Percentiles rank a stretch among this genome's conserved stretches.
These are phyloP conservation scores for Labia minor DNA, from an alignment of 2,888 invertebrate species.

Conservation along the genomic window DNA sequence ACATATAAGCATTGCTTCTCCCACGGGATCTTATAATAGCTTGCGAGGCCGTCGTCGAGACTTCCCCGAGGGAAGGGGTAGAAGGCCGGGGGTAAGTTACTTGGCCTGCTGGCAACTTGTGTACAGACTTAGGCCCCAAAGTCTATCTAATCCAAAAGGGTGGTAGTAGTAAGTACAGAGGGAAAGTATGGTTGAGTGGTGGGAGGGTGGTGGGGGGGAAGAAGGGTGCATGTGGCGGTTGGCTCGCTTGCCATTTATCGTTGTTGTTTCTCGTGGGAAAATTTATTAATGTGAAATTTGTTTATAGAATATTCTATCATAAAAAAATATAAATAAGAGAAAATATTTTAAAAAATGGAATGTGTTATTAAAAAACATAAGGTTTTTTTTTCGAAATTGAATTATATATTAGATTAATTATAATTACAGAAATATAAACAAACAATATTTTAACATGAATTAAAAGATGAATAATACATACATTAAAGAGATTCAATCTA, in stretches of 20 bases:
- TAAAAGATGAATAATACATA: no score
- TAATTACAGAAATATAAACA: no score
- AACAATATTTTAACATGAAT: no score
- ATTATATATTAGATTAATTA: no score
- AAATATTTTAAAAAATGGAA: no score
- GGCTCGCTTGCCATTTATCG: slow-evolving; percentile 4
- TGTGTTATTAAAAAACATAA: no score
- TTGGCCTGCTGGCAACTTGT: slow-evolving; percentile 13
- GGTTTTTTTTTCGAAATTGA: no score
- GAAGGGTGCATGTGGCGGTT: neutral
- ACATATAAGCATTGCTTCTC: slow-evolving; percentile 4
- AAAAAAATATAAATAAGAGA: no score
- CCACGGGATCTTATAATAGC: slow-evolving; percentile 13
- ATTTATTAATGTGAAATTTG: slow-evolving; percentile 13
- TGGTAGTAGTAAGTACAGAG: neutral
- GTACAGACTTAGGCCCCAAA: neutral
- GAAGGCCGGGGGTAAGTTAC: neutral
- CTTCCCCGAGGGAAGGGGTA: neutral
- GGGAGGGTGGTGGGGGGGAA: neutral
- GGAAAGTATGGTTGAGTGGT: neutral
- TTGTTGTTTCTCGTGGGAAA: neutral
- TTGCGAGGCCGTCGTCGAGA: slow-evolving; percentile 8
- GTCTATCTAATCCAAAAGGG: slow-evolving; percentile 13
- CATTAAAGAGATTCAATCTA: no score
- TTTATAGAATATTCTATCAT: neutral